Conservation (phyloP, 2,888 invertebrate species). For the Pasiphila rectangulata region DNA sequence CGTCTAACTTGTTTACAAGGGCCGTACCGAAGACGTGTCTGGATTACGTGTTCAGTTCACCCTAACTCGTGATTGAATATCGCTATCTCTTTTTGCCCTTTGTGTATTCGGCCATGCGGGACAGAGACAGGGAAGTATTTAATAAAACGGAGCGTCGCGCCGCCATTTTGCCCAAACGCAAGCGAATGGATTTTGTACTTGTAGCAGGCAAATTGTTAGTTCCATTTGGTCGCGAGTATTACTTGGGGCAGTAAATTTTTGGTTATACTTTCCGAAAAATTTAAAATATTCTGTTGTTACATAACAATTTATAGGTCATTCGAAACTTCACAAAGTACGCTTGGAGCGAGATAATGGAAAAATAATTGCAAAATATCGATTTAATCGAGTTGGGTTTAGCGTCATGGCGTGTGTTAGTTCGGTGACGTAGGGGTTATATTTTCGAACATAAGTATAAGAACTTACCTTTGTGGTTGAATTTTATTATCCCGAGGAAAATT, state of each 20-base stretch:
- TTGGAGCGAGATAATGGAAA: slow-evolving; percentile 42
- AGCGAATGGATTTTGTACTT: slow-evolving; percentile 60
- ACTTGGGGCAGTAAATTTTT: not conserved
- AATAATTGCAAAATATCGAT: slow-evolving; percentile 49
- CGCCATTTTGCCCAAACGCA: slow-evolving; percentile 76
- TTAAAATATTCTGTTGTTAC: slow-evolving; percentile 16
- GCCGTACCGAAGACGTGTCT: slow-evolving; percentile 77
- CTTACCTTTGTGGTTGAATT: slow-evolving; percentile 63
- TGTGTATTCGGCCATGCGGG: slow-evolving; percentile 25
- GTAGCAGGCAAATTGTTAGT: slow-evolving; percentile 47
- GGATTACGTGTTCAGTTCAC: slow-evolving; percentile 76
- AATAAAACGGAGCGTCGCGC: slow-evolving; percentile 67
- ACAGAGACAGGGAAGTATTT: slow-evolving; percentile 63
- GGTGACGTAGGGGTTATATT: slow-evolving; percentile 27
- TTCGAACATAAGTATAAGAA: slow-evolving; percentile 22
- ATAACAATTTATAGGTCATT: slow-evolving; percentile 14
- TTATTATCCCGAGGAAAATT: slow-evolving; percentile 66
- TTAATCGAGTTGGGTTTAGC: slow-evolving; percentile 28
- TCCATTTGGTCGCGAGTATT: slow-evolving; percentile 38
- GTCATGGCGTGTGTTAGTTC: slow-evolving; percentile 36
- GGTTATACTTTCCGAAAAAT: not conserved
- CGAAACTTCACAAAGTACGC: slow-evolving; percentile 14
- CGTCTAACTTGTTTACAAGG: slow-evolving; percentile 67
- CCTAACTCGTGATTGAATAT: slow-evolving; percentile 60
- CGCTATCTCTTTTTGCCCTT: slow-evolving; percentile 54